Evolutionary conservation across 2,113 vertebrate genomes (phyloP).

Genomic region (Bujurquina vittata): DNA sequence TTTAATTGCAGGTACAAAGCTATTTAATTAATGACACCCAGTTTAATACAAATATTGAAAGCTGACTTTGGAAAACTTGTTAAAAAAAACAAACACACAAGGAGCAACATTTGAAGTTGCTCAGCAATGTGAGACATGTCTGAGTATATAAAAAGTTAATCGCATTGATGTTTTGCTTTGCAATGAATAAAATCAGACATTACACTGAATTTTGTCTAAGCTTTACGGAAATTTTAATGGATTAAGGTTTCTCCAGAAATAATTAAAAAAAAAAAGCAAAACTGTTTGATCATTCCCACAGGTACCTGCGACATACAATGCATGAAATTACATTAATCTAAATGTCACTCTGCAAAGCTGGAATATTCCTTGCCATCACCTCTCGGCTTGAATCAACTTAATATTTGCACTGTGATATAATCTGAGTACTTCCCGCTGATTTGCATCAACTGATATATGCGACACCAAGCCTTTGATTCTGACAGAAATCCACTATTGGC

Average conservation of each 20-base stretch:
- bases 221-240: constrained; percentile 11
- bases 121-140: background rate
- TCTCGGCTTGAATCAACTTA: constrained; percentile 25
- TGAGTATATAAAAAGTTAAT: background rate
- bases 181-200: background rate
- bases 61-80: background rate
- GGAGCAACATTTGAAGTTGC: background rate
- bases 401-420: constrained; percentile 56
- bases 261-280: background rate
- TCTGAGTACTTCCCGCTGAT: constrained; percentile 36
- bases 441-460: constrained; percentile 37
- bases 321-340: background rate
- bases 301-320: background rate
- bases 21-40: background rate
- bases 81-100: background rate
- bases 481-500: constrained; percentile 60
- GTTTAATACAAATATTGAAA: background rate
- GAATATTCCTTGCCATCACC: constrained; percentile 14
- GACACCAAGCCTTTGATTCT: constrained; percentile 56
- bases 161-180: background rate
- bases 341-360: constrained; percentile 15
- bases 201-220: background rate
- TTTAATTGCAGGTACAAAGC: background rate
- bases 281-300: constrained; percentile 1
- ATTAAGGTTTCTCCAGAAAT: background rate